phyloP scores from a whole-genome alignment of 2,113 vertebrate species.

The Pygoscelis antarcticus region DNA sequence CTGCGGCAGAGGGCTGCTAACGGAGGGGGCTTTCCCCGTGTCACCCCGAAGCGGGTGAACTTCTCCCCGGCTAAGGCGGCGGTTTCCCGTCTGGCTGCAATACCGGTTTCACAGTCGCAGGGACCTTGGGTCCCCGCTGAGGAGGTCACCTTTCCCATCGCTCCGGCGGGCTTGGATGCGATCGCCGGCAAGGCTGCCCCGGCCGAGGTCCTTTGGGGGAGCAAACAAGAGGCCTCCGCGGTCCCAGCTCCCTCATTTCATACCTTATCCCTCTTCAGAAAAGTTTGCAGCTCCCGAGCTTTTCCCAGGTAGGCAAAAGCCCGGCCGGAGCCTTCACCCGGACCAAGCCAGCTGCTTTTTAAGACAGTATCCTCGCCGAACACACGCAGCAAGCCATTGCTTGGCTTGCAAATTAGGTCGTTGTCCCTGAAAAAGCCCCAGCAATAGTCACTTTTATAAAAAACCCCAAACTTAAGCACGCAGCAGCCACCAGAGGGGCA shows the following conservation, averaged over 20 bases:
- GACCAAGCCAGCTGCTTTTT: background rate
- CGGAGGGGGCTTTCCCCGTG: background rate
- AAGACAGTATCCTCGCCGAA: background rate
- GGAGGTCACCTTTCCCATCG: background rate
- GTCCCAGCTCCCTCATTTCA: background rate
- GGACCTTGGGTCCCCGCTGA: background rate
- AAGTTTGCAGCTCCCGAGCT: background rate
- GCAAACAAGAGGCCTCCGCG: background rate
- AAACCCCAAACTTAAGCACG: background rate
- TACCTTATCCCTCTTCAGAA: background rate
- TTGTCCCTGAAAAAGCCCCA: too few species aligned
- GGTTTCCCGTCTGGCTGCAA: background rate
- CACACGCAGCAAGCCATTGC: background rate
- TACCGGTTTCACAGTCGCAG: background rate
- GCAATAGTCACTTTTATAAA: background rate
- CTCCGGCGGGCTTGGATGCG: background rate
- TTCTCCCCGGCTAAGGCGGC: background rate
- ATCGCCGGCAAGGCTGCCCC: background rate
- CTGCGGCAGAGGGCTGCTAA: fast-evolving
- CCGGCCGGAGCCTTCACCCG: background rate
- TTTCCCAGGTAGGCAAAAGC: background rate
- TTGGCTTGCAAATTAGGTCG: fast-evolving
- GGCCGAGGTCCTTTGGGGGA: background rate
- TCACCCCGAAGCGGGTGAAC: background rate
- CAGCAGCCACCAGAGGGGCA: background rate